Base-by-base conservation (phyloP, 2,797 vertebrate species). In the Mastacembelus armatus region DNA sequence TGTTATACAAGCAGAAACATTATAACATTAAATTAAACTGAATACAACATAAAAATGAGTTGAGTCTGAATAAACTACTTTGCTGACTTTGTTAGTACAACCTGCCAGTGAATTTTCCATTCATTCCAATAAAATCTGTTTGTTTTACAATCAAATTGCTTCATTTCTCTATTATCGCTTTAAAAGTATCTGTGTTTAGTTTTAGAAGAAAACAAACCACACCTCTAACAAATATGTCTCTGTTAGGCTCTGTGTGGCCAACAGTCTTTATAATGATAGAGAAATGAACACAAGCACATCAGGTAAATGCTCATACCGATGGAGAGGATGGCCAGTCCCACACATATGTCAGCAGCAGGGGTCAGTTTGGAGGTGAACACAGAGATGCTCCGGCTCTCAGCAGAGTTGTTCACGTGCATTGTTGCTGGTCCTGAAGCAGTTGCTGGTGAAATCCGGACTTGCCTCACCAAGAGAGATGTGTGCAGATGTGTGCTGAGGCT, bases 351-450 rank as follows among this genome's bases (percentile, higher is more conserved):
- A 7, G 82, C 86, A n/a, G 66, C 54, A 0, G 88, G 85, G 15
- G 55, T 78, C 32, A 93, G 81, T 61, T 89, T 93, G 60, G 89
- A 92, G 40, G 67, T 68, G 83, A 87, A 92, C 8, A 15, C 63
- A 0, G 87, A 89, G 43, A 4, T 0, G 50, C 71, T 81, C 52
- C 26, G 18, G 73, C 75, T 79, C 26, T 63, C 74, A 1, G 57
- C 71, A 2, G 57, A 68, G 40, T 44, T 81, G 51, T 77, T 75
- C 54, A 40, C 44, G 66, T 45, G 26, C 88, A 89, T 89, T 29
- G 44, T 15, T 56, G 3, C 50, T n/a, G 33, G 2, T 55, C 19
- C 26, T 39, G 54, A 3, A 36, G 54, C 12, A 36, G 43, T 4
- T 35, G 40, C 1, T 8, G 11, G 2, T 15, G 10, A 48, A 60